phyloP scores from a whole-genome alignment of 2,888 invertebrate genomes.

The Horisme vitalbata region DNA sequence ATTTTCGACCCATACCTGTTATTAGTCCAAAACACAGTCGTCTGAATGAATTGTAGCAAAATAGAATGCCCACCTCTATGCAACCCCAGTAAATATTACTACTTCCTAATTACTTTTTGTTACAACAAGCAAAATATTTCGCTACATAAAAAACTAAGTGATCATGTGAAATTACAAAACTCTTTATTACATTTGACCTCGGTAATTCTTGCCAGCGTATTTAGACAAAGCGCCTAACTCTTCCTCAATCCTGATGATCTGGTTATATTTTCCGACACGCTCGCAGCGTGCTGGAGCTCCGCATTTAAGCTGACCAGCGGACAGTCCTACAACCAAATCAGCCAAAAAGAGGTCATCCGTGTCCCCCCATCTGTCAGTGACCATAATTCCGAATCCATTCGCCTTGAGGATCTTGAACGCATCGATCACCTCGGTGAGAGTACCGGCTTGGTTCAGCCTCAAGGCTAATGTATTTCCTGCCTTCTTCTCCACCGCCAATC shows the following conservation, averaged over 20 bases:
- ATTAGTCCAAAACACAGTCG: not conserved
- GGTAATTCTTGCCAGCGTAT: constrained; percentile 97
- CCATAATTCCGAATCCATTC: constrained; percentile 93
- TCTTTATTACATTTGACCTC: constrained; percentile 72
- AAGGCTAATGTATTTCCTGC: constrained; percentile 96
- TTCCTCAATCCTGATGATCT: constrained; percentile 98
- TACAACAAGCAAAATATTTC: not conserved
- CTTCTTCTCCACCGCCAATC: constrained; percentile 95
- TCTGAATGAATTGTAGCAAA: too few species aligned
- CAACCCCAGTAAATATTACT: too few species aligned
- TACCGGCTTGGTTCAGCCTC: constrained; percentile 98
- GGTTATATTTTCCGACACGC: constrained; percentile 98
- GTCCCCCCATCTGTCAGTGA: constrained; percentile 90
- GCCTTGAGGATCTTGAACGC: constrained; percentile 96
- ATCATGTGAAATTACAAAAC: not conserved
- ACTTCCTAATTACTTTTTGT: too few species aligned
- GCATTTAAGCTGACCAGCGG: constrained; percentile 99
- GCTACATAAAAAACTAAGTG: not conserved
- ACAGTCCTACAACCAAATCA: constrained; percentile 97
- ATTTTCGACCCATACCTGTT: not conserved
- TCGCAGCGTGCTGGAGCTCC: constrained; percentile 99
- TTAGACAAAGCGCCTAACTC: constrained; percentile 95
- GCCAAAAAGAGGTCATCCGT: constrained; percentile 99
- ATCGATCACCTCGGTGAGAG: constrained; percentile 97
- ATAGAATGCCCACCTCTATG: too few species aligned